Percentiles rank a stretch among this genome's conserved stretches.
phyloP scores from a whole-genome alignment of 2,797 vertebrate genomes.

The Champsocephalus gunnari region DNA sequence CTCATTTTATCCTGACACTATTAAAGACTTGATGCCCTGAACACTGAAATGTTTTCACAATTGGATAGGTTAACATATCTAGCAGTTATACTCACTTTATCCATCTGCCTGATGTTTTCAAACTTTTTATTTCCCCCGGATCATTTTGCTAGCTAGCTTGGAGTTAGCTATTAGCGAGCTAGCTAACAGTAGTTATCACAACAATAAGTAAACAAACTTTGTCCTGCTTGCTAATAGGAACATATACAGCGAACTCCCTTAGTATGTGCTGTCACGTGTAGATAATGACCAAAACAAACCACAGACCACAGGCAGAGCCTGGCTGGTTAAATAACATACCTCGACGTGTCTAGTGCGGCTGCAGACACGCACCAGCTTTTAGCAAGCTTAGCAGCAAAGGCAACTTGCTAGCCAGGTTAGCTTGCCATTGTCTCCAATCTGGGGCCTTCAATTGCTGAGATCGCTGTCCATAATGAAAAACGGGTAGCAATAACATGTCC shows the following conservation, averaged over 20 bases:
- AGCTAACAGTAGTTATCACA: slow-evolving; percentile 43
- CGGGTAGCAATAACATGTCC: slow-evolving; percentile 30
- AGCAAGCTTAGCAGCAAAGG: slow-evolving; percentile 67
- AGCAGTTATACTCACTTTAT: neutral
- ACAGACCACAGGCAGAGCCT: slow-evolving; percentile 26
- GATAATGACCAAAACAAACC: slow-evolving; percentile 44
- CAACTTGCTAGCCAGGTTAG: slow-evolving; percentile 67
- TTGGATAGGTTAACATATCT: neutral
- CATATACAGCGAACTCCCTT: neutral
- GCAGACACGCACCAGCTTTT: slow-evolving; percentile 49
- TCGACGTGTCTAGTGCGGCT: slow-evolving; percentile 56
- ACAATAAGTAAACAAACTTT: slow-evolving; percentile 67
- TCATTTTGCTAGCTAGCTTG: slow-evolving; percentile 46
- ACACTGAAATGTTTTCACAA: neutral
- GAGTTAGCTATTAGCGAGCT: slow-evolving; percentile 55
- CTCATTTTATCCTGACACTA: slow-evolving; percentile 13
- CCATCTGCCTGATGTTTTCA: slow-evolving; percentile 3
- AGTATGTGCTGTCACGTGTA: slow-evolving; percentile 37
- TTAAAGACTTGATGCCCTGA: neutral
- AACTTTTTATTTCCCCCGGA: slow-evolving; percentile 51
- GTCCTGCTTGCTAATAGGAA: neutral
- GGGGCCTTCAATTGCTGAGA: slow-evolving; percentile 78
- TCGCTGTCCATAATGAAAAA: slow-evolving; percentile 66
- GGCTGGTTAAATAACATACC: slow-evolving; percentile 61
- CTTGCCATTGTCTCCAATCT: slow-evolving; percentile 74